A percentile compares a stretch with the other conserved stretches of the same genome.
phyloP scores from a whole-genome alignment of 2,888 invertebrate species.

The Drosophila koepferae region DNA sequence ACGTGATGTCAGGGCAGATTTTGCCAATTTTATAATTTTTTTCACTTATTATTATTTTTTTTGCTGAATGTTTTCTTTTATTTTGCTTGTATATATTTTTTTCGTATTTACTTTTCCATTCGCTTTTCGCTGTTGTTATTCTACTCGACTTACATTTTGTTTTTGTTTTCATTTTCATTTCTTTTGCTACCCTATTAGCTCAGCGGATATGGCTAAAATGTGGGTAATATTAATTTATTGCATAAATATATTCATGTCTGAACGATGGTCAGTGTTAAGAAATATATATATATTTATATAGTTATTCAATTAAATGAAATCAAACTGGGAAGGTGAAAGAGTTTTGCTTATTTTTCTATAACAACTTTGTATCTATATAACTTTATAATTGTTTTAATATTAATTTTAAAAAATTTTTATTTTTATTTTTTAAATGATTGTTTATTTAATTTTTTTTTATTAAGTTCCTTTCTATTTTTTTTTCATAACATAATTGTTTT shows the following conservation, averaged over 20 bases:
- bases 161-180: conserved; percentile 23
- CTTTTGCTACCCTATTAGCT: neutral
- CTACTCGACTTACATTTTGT: conserved; percentile 19
- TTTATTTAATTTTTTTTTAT: too few species aligned
- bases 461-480: too few species aligned
- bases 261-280: too few species aligned
- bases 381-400: too few species aligned
- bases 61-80: neutral
- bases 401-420: too few species aligned
- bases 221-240: neutral
- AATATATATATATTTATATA: too few species aligned
- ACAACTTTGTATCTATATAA: too few species aligned
- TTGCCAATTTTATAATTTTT: conserved; percentile 39
- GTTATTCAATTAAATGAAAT: too few species aligned
- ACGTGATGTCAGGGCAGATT: conserved; percentile 61
- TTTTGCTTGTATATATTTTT: conserved; percentile 10
- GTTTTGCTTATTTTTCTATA: too few species aligned
- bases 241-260: neutral
- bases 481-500: too few species aligned
- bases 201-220: fast-evolving
- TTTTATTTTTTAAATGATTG: too few species aligned
- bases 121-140: conserved; percentile 10
- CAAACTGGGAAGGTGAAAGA: too few species aligned
- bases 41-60: conserved; percentile 13
- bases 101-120: conserved; percentile 13